These are phyloP conservation scores for Harpalus rufipes DNA, from an alignment of 2,888 invertebrate genomes.

Conservation along the genomic window DNA sequence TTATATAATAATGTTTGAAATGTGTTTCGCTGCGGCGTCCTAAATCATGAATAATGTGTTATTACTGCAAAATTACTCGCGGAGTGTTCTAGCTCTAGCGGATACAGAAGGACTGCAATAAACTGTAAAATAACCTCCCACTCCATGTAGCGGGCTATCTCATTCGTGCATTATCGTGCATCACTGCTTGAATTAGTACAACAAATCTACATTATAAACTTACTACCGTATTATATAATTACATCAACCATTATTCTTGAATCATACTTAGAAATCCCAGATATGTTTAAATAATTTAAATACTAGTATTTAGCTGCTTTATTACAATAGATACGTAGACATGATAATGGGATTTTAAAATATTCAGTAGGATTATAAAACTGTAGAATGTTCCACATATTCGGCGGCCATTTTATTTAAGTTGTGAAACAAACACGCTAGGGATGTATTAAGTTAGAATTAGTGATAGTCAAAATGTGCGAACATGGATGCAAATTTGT, in stretches of 20 bases:
- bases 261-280: too few relatives aligned
- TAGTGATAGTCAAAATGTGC: too few relatives aligned
- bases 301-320: too few relatives aligned
- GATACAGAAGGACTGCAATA: slow-evolving; percentile 38
- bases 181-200: slow-evolving; percentile 52
- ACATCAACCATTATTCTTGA: neutral
- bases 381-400: too few relatives aligned
- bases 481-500: too few relatives aligned
- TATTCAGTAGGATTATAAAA: too few relatives aligned
- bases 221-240: slow-evolving; percentile 19
- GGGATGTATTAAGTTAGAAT: too few relatives aligned
- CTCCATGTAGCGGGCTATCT: slow-evolving; percentile 38
- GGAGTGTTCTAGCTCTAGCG: slow-evolving; percentile 19
- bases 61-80: slow-evolving; percentile 55
- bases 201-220: slow-evolving; percentile 56
- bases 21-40: slow-evolving; percentile 25
- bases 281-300: too few relatives aligned
- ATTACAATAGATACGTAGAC: too few relatives aligned
- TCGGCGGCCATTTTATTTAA: too few relatives aligned
- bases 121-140: slow-evolving; percentile 49
- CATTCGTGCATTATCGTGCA: slow-evolving; percentile 57
- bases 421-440: too few relatives aligned
- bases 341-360: too few relatives aligned
- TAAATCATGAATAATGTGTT: slow-evolving; percentile 60
- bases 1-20: slow-evolving; percentile 46